These are phyloP conservation scores for Chymomyza caudatula DNA, from an alignment of 2,888 invertebrate genomes.

Conservation along the genomic window DNA sequence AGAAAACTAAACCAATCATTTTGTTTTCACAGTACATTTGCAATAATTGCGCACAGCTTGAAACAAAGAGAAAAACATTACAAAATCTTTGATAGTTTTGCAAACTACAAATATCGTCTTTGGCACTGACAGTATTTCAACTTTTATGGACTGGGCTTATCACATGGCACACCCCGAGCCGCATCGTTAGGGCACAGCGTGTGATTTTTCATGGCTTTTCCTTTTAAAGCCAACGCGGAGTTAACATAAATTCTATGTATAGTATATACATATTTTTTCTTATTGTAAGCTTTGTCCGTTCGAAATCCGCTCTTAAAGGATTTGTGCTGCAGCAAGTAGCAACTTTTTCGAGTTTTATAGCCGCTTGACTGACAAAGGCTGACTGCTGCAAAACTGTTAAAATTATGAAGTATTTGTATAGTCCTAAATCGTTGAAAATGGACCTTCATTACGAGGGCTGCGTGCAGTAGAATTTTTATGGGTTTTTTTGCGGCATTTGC, in stretches of 20 bases:
- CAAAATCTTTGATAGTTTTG: slow-evolving; percentile 45
- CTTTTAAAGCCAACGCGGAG: slow-evolving; percentile 39
- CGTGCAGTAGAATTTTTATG: too few species aligned
- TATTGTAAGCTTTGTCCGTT: slow-evolving; percentile 24
- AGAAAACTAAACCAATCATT: background rate
- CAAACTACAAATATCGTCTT: slow-evolving; percentile 63
- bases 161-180: background rate
- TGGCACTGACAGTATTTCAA: slow-evolving; percentile 21
- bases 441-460: too few species aligned
- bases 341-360: background rate
- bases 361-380: background rate
- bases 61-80: slow-evolving; percentile 65
- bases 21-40: slow-evolving; percentile 50
- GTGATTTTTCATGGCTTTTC: slow-evolving; percentile 8
- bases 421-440: too few species aligned
- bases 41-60: slow-evolving; percentile 60
- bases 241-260: slow-evolving; percentile 26
- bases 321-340: slow-evolving; percentile 41
- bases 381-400: background rate
- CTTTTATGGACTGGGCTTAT: slow-evolving; percentile 9
- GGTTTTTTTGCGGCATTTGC: slow-evolving; percentile 3
- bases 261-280: background rate
- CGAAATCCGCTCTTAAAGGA: slow-evolving; percentile 42
- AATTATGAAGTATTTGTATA: too few species aligned
- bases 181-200: slow-evolving; percentile 12